Conservation (phyloP, 1,140 invertebrate genomes). For the Cyrtorhinus lividipennis region DNA sequence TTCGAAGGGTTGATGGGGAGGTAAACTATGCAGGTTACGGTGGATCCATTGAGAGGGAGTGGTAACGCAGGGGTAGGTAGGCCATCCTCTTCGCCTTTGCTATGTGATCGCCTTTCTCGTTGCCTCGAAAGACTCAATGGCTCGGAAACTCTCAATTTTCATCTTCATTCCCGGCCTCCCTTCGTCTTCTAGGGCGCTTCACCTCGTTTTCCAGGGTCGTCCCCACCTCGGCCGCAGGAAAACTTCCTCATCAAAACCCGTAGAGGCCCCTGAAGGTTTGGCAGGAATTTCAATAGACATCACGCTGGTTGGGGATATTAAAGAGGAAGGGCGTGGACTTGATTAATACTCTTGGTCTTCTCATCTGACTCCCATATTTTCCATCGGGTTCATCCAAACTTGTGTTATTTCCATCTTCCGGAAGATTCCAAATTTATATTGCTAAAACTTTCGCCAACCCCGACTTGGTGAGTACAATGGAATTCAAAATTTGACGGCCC, state of each 20-base stretch:
- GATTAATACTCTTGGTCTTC: slow-evolving; percentile 6
- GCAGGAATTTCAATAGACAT: slow-evolving; percentile 6
- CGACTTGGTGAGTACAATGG: not conserved
- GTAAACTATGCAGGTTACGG: too few species aligned
- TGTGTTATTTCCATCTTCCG: not conserved
- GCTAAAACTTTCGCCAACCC: not conserved
- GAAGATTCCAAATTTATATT: not conserved
- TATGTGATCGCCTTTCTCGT: not conserved
- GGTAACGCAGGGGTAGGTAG: too few species aligned
- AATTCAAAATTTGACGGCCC: not conserved
- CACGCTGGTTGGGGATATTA: not conserved
- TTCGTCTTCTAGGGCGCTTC: too few species aligned
- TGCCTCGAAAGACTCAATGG: not conserved
- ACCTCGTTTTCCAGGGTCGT: too few species aligned
- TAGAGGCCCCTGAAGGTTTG: not conserved
- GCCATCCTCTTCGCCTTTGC: not conserved
- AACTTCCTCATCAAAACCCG: not conserved
- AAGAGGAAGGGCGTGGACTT: slow-evolving; percentile 4
- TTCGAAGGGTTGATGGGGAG: not conserved
- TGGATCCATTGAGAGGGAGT: too few species aligned
- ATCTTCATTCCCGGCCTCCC: not conserved
- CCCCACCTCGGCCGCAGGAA: too few species aligned
- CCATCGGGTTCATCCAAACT: not conserved
- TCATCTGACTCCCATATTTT: not conserved
- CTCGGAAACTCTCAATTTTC: not conserved